Conservation (phyloP, 2,113 vertebrate genomes). For the Chloropsis cyanopogon region DNA sequence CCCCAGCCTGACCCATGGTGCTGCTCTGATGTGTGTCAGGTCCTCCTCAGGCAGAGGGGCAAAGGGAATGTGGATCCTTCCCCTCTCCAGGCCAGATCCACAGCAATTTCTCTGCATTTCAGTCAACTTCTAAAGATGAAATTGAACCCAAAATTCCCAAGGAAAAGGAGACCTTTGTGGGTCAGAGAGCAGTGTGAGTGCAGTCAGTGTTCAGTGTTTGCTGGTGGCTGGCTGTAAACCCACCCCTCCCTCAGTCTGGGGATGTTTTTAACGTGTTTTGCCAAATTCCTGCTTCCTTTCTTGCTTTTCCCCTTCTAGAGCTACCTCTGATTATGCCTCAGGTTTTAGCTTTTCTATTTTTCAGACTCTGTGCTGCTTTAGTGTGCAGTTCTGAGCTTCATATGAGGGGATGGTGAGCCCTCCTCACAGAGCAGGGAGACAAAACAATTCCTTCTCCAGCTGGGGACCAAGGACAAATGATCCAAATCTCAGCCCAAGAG, state of each 20-base stretch:
- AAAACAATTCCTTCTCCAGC: not conserved
- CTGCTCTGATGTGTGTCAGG: not conserved
- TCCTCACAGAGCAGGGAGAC: not conserved
- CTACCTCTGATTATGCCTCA: not conserved
- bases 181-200: not conserved
- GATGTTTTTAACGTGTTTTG: not conserved
- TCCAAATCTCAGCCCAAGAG: not conserved
- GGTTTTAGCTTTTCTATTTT: not conserved
- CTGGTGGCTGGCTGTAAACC: not conserved
- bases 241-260: not conserved
- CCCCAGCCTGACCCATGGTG: fast-evolving
- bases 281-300: not conserved
- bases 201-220: fast-evolving
- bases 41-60: not conserved
- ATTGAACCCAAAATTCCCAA: not conserved
- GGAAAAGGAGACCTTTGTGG: fast-evolving
- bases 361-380: not conserved
- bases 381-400: fast-evolving
- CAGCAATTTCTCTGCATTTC: not conserved
- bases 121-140: not conserved
- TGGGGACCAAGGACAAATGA: not conserved
- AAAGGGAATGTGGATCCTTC: fast-evolving
- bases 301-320: not conserved
- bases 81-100: not conserved
- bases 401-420: not conserved